These are phyloP conservation scores for Saccopteryx leptura DNA, from an alignment of 2,113 vertebrate species.

Conservation along the genomic window DNA sequence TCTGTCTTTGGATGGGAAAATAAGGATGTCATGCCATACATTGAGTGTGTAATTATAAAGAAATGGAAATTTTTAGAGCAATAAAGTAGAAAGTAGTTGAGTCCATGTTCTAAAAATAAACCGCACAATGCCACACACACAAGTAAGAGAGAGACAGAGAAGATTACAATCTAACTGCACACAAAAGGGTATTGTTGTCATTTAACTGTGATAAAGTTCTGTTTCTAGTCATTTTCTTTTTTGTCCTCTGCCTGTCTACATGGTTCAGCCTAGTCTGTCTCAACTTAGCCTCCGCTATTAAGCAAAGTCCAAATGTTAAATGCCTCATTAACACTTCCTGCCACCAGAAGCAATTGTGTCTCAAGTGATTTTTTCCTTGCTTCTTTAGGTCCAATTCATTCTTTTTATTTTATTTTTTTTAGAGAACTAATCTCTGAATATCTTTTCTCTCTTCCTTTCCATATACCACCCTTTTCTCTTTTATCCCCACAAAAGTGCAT, in stretches of 20 bases:
- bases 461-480: not conserved
- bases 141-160: conserved; percentile 23
- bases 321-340: conserved; percentile 75
- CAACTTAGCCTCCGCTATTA: conserved; percentile 64
- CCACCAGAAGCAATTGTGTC: conserved; percentile 54
- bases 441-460: not conserved
- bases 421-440: conserved; percentile 35
- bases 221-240: not conserved
- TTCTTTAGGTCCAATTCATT: conserved; percentile 27
- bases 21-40: not conserved
- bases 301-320: conserved; percentile 79
- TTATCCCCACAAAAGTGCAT: not conserved
- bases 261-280: conserved; percentile 13
- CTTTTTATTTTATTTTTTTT: conserved; percentile 14
- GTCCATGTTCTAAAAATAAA: conserved; percentile 71
- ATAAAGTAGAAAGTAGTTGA: conserved; percentile 64
- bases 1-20: conserved; percentile 29
- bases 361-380: conserved; percentile 48
- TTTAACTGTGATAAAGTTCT: conserved; percentile 30
- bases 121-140: not conserved
- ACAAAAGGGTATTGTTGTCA: conserved; percentile 60
- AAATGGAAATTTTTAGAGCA: conserved; percentile 49
- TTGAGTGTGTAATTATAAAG: conserved; percentile 60
- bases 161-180: not conserved
- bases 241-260: conserved; percentile 40